Evolutionary conservation across 2,797 vertebrate species (phyloP), one percentile per base, ranked within the genome.

Genomic region (Periparus ater): DNA sequence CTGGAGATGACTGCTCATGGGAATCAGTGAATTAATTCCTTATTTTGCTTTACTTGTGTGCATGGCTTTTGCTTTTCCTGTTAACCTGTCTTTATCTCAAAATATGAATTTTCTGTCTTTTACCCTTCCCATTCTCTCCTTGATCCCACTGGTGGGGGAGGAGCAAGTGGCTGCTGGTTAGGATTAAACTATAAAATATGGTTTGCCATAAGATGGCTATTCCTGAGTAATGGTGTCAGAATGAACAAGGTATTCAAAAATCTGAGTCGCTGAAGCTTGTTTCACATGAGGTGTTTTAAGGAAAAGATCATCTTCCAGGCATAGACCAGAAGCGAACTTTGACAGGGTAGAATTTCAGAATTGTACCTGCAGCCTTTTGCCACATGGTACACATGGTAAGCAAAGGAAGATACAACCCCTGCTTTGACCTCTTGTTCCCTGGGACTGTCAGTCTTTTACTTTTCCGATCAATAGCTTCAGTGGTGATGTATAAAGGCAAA

Each of bases 121-220:
- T 36, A 55, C 4, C 18, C 4, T 48, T 54, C 17, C 22, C 12
- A 7, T 55, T 62, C 32, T 38, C 27, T 62, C 42, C 12, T 32
- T n/a, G 34, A 29, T 62, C 42, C 19, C 27, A 3, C 22, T 29
- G 13, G 6, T 75, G 18, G 20, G 26, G 16, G 9, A 82, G 6
- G 19, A 55, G 9, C 1, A 0, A 36, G 27, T 1, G 1, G 17
- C 48, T 88, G 47, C 30, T 54, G n/a, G 15, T 16, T 42, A 32
- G 13, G 26, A 27, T 48, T 68, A 62, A 62, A 17, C 36, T 8
- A 5, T 23, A 54, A 68, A 30, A 55, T 32, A 40, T 40, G 38
- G 38, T 40, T 40, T 40, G 13, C 20, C 23, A 40, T 40, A 44
- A 60, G 70, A 57, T 18, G 57, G 13, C 29, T 75, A 5, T 48